Evolutionary conservation across 1,140 invertebrate genomes (phyloP).

Genomic region (Probaryconus sp.): DNA sequence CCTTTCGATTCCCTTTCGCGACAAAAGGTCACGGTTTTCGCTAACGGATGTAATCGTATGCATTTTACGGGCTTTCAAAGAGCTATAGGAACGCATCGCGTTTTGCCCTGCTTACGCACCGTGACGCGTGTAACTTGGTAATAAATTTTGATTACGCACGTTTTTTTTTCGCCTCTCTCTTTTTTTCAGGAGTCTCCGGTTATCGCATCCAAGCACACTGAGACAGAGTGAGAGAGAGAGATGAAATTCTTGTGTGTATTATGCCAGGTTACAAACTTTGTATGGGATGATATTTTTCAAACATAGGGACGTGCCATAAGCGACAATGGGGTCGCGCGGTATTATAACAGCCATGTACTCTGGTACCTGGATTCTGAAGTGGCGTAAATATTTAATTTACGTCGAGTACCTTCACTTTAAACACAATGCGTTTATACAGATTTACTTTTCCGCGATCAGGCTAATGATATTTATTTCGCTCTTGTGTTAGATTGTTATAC

Average conservation of each 20-base stretch:
- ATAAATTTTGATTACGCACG: conserved; percentile 72
- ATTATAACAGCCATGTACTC: conserved; percentile 36
- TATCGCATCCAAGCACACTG: conserved; percentile 17
- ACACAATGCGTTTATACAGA: conserved; percentile 37
- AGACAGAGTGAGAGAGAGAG: conserved; percentile 18
- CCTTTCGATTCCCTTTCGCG: conserved; percentile 39
- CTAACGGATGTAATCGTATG: conserved; percentile 71
- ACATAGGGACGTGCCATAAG: conserved; percentile 25
- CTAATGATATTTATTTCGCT: conserved; percentile 59
- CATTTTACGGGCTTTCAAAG: conserved; percentile 68
- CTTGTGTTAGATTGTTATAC: conserved; percentile 26
- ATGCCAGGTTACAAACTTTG: conserved; percentile 44
- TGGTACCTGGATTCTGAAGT: conserved; percentile 65
- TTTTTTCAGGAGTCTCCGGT: background rate
- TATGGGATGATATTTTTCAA: conserved; percentile 56
- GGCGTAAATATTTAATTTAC: conserved; percentile 70
- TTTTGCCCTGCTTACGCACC: conserved; percentile 62
- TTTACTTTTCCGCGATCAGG: conserved; percentile 43
- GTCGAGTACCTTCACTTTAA: conserved; percentile 58
- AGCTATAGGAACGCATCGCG: conserved; percentile 31
- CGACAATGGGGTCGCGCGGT: conserved; percentile 47
- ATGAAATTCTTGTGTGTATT: conserved; percentile 14
- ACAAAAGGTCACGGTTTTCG: conserved; percentile 42
- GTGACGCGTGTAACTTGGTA: conserved; percentile 69
- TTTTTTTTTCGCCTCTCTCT: conserved; percentile 39